Evolutionary conservation across 64 coral and sea anemone genomes (phyloP), one percentile per base, ranked within the genome.

Genomic region (Montipora sp.): DNA sequence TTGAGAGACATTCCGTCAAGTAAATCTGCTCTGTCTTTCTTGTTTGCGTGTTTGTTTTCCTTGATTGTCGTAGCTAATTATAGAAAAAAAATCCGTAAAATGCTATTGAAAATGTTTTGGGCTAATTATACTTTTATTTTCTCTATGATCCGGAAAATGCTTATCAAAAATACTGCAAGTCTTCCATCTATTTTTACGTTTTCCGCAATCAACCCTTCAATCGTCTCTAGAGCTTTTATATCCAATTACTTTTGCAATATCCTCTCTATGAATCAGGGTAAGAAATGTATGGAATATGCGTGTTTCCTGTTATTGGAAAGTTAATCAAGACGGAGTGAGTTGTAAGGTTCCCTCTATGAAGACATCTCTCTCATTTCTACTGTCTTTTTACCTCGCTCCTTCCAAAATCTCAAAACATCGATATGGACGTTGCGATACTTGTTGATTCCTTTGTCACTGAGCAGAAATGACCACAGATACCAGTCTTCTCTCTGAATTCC

Each of bases 231-330:
- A 11, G 36, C 11, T 75, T 46, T 12, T 45, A 11, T 46, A 45
- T 75, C 73, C 73, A 75, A 46, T 75, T 75, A 75, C 4, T 75
- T 45, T 75, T 75, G 36, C 36, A 75, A 75, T 45, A 75, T 75
- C 23, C 73, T 12, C 23, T 43, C 10, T 45, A 3, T 13, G 7
- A 10, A 75, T 2, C 8, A 15, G 73, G 36, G 45, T 63, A 57
- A 75, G 11, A 75, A 9, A 7, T 75, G 73, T 46, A 45, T 45
- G 10, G 22, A 75, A 14, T 24, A 75, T 23, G 3, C 12, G 11
- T 46, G 27, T 75, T 71, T 71, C 68, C 68, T 71, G 68, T 71
- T 71, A 63, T 63, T 63, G 60, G 11, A 63, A 63, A 63, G 0
- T 7, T 27, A 21, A 9, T 75, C 73, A 4, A 47, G 36, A 36